A percentile compares a stretch with the other conserved stretches of the same genome.
phyloP scores from a whole-genome alignment of 30 jellyfish, hydroid and myxozoan genomes.

The Chironex yamaguchii region DNA sequence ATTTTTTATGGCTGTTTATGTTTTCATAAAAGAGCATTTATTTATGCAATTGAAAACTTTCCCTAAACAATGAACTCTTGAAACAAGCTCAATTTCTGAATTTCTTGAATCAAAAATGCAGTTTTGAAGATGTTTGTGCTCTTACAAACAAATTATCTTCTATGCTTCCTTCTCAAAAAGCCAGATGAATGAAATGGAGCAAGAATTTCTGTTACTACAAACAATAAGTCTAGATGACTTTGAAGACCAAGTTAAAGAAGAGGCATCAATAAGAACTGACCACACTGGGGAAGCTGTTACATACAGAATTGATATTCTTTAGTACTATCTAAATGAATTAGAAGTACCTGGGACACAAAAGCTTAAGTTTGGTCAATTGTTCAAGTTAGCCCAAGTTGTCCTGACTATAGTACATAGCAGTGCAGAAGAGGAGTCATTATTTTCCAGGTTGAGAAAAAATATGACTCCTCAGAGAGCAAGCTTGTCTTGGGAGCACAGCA shows the following conservation, averaged over 20 bases:
- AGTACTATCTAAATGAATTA: constrained; percentile 39
- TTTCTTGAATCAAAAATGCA: constrained; percentile 21
- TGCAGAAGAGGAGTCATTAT: constrained; percentile 51
- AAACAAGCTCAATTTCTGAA: constrained; percentile 26
- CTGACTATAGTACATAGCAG: constrained; percentile 40
- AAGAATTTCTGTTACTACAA: constrained; percentile 36
- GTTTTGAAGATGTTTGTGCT: constrained; percentile 10
- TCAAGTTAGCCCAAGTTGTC: constrained; percentile 30
- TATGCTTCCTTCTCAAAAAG: constrained; percentile 5
- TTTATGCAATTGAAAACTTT: too few relatives aligned
- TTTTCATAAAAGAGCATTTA: too few relatives aligned
- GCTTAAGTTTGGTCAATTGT: constrained; percentile 43
- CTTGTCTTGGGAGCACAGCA: constrained; percentile 52
- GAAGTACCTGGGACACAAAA: constrained; percentile 30
- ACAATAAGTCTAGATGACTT: constrained; percentile 18
- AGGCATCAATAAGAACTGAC: constrained; percentile 30
- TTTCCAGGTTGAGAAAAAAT: constrained; percentile 30
- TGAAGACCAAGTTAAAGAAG: constrained; percentile 34
- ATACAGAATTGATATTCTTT: constrained; percentile 32
- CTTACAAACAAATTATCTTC: constrained; percentile 35
- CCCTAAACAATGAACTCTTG: constrained; percentile 27
- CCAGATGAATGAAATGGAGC: constrained; percentile 42
- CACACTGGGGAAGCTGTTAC: constrained; percentile 42
- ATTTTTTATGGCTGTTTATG: too few relatives aligned
- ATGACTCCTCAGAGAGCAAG: constrained; percentile 23